phyloP scores from a whole-genome alignment of 2,113 vertebrate genomes.

The Lepidiolamprologus cunningtoni region DNA sequence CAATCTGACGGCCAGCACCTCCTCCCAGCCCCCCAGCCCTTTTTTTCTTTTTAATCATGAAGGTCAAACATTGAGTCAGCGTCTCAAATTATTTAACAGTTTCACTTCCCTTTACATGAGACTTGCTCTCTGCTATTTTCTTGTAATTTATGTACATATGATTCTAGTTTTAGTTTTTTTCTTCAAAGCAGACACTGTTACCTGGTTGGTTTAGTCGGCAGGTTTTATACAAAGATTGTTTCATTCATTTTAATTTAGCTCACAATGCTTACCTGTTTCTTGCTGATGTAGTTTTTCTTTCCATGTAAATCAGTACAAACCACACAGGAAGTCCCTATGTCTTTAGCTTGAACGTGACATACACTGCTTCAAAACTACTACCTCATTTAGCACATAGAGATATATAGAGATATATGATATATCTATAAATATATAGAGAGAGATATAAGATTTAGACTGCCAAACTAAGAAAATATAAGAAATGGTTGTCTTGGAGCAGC shows the following conservation, averaged over 20 bases:
- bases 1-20: too few relatives aligned
- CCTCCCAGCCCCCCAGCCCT: too few relatives aligned
- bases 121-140: not conserved
- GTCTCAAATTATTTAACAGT: not conserved
- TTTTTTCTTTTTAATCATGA: not conserved
- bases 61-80: not conserved
- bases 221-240: not conserved
- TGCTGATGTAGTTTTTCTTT: not conserved
- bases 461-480: not conserved
- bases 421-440: rapidly evolving
- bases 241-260: not conserved
- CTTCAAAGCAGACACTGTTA: not conserved
- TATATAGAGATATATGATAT: not conserved
- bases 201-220: not conserved
- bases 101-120: not conserved
- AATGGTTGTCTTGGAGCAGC: not conserved
- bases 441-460: not conserved
- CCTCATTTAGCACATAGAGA: not conserved
- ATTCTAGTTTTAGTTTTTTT: not conserved
- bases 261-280: not conserved
- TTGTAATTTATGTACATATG: not conserved
- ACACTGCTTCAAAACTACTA: not conserved
- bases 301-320: not conserved
- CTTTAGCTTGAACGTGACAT: not conserved
- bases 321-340: not conserved